Evolutionary conservation across 1,140 invertebrate genomes (phyloP).

Genomic region (Tetramorium simillimum): DNA sequence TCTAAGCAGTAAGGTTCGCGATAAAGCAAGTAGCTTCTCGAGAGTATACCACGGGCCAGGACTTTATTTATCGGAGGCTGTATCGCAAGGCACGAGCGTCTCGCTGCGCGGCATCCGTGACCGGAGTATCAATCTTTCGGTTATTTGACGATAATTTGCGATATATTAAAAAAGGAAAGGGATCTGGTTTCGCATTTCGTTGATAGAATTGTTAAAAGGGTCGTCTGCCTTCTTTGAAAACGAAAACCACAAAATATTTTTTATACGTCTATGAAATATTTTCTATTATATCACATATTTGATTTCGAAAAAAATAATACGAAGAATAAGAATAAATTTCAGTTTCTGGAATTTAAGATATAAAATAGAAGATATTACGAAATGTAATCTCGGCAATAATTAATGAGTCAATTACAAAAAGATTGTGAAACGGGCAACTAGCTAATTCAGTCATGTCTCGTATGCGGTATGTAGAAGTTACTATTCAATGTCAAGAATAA

Average conservation of each 20-base stretch:
- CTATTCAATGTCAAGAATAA: slow-evolving; percentile 42
- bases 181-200: slow-evolving; percentile 7
- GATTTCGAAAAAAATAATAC: neutral
- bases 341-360: neutral
- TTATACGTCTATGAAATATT: neutral
- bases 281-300: neutral
- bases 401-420: neutral
- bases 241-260: neutral
- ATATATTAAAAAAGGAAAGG: slow-evolving; percentile 4
- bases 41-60: neutral
- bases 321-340: neutral
- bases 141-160: slow-evolving; percentile 12
- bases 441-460: neutral
- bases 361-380: neutral
- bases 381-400: neutral
- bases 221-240: neutral
- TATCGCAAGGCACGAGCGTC: slow-evolving; percentile 27
- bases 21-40: slow-evolving; percentile 48
- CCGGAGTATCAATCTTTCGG: slow-evolving; percentile 27
- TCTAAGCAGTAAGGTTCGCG: slow-evolving; percentile 37
- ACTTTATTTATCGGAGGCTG: slow-evolving; percentile 51
- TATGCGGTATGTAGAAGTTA: neutral
- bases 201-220: neutral
- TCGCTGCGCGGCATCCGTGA: slow-evolving; percentile 10
- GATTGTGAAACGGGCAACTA: neutral